Evolutionary conservation across 1,140 invertebrate species (phyloP), one percentile per base, ranked within the genome.

Genomic region (Ceratina calcarata): DNA sequence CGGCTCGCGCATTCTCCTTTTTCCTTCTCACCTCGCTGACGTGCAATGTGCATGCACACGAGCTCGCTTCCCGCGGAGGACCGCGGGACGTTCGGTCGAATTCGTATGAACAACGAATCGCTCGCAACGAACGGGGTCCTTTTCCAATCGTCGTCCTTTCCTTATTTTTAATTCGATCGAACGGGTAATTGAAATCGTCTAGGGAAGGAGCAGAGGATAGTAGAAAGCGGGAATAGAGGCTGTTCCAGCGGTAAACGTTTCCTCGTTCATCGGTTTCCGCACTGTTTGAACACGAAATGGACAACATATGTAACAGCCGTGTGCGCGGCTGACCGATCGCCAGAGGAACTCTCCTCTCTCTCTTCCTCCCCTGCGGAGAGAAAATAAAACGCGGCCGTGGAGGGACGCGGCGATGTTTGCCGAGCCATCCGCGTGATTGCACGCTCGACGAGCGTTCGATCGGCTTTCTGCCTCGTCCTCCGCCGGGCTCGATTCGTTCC

Each of bases 271-370:
- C 27, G 67, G 61, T 82, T 85, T 80, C 83, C 72, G 68, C 60
- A 61, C 64, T 91, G 86, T 91, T 91, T 90, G 89, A 90, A 89
- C 86, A 82, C 82, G 88, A 90, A 90, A 91, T 90, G 90, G 90
- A 90, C 89, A 89, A 89, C 88, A 89, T 89, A 81, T 89, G 90
- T 91, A 90, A 90, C 87, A 88, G 74, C 76, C 86, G 83, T 89
- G 85, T 71, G 78, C 81, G 85, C 79, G 84, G 57, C 67, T 64
- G 86, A 90, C 84, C 83, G 90, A 90, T 90, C 81, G 78, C 68
- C 77, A 68, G 57, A 65, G 82, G 81, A 68, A 79, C 49, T 51
- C 27, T 3, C 45, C 53, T 82, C 49, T 32, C 24, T 20, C 24
- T 61, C 57, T 16, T 22, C 20, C 10, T n/a, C 7, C 16, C 10